Base-by-base conservation (phyloP, 2,797 vertebrate species). In the Hybognathus amarus region DNA sequence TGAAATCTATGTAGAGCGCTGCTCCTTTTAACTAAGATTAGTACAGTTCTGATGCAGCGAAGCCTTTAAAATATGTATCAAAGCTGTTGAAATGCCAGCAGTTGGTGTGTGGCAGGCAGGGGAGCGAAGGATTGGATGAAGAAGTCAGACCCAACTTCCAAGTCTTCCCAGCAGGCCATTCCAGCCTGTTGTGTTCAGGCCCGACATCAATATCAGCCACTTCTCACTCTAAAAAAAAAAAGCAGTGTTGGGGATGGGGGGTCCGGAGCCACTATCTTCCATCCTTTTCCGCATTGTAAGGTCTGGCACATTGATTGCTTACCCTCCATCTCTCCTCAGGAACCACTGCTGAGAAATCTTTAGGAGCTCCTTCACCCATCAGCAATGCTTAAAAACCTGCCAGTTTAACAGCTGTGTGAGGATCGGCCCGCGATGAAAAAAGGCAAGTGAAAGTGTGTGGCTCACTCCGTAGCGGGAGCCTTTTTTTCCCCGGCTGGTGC, bases 51-150 rank as follows among this genome's bases (percentile, higher is more conserved):
- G 91, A 93, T 92, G 91, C 91, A 87, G 89, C 87, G 88, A 87
- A 90, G 91, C 91, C 88, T 94, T 92, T 93, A 93, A 94, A 94
- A 95, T 93, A 93, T 93, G 92, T 92, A 94, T 94, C 92, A 94
- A 94, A 94, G 93, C 91, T 88, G 91, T 91, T 91, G 88, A 93
- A 94, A 94, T 93, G 91, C 91, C 94, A 95, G 93, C 92, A 89
- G 92, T 94, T 89, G 93, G 92, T 92, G 91, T 88, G 91, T 90
- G 91, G 90, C 88, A 91, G 88, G 90, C 91, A 91, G 91, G 90
- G 90, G 86, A 91, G 90, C 83, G 76, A 87, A 89, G 88, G 91
- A 91, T 92, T 89, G 91, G 92, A 93, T 90, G 87, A 94, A 92
- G 91, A 93, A 94, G 90, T 92, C 90, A 90, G 91, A n/a, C 89